Base-by-base conservation (phyloP, 2,113 vertebrate species). In the Puffinus mauretanicus region DNA sequence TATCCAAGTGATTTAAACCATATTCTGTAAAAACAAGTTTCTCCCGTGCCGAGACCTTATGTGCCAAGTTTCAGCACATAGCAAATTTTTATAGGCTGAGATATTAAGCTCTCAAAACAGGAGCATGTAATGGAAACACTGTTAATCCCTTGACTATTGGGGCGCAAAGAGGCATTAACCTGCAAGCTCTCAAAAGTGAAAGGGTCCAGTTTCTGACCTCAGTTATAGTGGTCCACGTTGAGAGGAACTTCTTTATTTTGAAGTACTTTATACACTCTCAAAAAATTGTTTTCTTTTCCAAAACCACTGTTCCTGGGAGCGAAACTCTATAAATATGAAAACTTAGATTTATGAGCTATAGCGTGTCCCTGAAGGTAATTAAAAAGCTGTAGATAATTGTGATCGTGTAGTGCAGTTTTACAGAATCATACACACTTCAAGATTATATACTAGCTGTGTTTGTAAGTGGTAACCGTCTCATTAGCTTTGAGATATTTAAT, bases 71-170 rank as follows among this genome's bases (percentile, higher is more conserved):
- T 96, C 92, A 96, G 91, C 88, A 89, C 69, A 71, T 82, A 61
- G 67, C 91, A 95, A 88, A 88, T 80, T 97, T 98, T 98, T 97
- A 97, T 55, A 88, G 94, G 92, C 93, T 89, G 88, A 80, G 80
- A 96, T 96, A 94, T 87, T 96, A 97, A 97, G 96, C 96, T 97
- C 79, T 97, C 92, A 90, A 93, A 96, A 97, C 88, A 96, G 96
- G 90, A 97, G 94, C 90, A 88, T 88, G 83, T 94, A 65, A 77
- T 84, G 95, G 93, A 97, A 93, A 94, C 77, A 86, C 47, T 85
- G 91, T 78, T 93, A 78, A 97, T 90, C 88, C 81, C 90, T 81
- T 40, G 93, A 81, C 92, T 94, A 67, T 66, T 65, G 19, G 61
- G 92, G 94, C 9, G 5, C 73, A 88, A 91, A 83, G 40, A 82